These are phyloP conservation scores for Drosophila rellima DNA, from an alignment of 2,888 invertebrate species.

Conservation along the genomic window DNA sequence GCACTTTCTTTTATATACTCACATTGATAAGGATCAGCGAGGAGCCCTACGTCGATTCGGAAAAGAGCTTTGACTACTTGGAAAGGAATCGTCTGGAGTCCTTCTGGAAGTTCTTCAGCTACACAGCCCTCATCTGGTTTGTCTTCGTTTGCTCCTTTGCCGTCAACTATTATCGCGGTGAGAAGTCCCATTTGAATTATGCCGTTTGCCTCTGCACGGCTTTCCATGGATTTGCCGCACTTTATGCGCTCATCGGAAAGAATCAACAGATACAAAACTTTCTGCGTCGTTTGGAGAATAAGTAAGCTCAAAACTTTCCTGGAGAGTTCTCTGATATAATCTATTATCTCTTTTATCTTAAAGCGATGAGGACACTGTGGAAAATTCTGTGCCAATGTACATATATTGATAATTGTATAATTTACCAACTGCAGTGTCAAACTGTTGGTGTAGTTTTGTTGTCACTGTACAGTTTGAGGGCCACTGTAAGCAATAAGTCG, in stretches of 20 bases:
- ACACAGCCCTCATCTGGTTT: slow-evolving; percentile 73
- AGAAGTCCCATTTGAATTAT: slow-evolving; percentile 79
- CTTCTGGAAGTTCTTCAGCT: slow-evolving; percentile 78
- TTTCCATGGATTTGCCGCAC: slow-evolving; percentile 78
- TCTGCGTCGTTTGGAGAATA: slow-evolving; percentile 73
- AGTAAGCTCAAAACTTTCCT: slow-evolving; percentile 48
- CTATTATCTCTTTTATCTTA: neutral
- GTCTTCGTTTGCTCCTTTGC: slow-evolving; percentile 74
- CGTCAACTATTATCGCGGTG: slow-evolving; percentile 75
- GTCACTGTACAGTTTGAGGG: slow-evolving; percentile 7
- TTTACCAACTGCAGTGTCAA: neutral
- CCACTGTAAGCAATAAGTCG: slow-evolving; percentile 14
- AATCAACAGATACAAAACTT: slow-evolving; percentile 80
- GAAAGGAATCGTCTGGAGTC: slow-evolving; percentile 80
- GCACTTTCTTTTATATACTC: slow-evolving; percentile 76
- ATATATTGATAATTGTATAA: slow-evolving; percentile 41
- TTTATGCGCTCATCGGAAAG: slow-evolving; percentile 76
- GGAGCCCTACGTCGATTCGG: slow-evolving; percentile 56
- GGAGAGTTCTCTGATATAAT: neutral
- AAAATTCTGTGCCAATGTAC: slow-evolving; percentile 78
- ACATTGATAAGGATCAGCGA: slow-evolving; percentile 75
- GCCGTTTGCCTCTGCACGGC: slow-evolving; percentile 76
- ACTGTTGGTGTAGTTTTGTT: slow-evolving; percentile 4
- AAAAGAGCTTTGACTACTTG: slow-evolving; percentile 64
- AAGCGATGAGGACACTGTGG: slow-evolving; percentile 72